Conservation (phyloP, 2,888 invertebrate species). For the Palloptera scutellata region DNA sequence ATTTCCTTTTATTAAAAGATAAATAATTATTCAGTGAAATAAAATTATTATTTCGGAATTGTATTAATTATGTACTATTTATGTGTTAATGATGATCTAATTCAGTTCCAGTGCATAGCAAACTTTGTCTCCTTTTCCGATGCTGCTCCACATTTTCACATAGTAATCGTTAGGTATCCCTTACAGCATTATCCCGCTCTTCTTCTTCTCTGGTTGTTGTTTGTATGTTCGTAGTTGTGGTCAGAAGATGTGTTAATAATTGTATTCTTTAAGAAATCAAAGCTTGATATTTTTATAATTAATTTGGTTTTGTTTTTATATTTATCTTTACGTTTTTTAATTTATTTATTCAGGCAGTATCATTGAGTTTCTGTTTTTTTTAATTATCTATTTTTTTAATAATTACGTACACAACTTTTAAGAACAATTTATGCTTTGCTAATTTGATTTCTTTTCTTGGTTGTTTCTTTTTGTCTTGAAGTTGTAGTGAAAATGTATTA, state of each 20-base stretch:
- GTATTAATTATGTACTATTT: no score
- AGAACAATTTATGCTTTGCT: conserved; percentile 20
- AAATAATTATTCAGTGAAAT: no score
- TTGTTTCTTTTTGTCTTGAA: not conserved
- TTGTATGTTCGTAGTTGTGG: conserved; percentile 30
- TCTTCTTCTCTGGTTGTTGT: conserved; percentile 23
- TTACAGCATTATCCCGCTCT: no score
- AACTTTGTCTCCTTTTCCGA: no score
- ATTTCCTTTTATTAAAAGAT: no score
- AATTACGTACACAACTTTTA: conserved; percentile 37
- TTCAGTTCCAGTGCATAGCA: no score
- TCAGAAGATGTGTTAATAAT: no score
- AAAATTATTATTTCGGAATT: no score
- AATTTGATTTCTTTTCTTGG: conserved; percentile 11
- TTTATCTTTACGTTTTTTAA: conserved; percentile 27
- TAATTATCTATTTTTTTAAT: conserved; percentile 26
- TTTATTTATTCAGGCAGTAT: conserved; percentile 30
- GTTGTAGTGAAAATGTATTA: not conserved
- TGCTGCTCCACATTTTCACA: conserved; percentile 24
- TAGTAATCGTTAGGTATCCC: no score
- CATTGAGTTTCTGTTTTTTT: conserved; percentile 26
- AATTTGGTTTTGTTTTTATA: conserved; percentile 4
- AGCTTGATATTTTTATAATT: conserved; percentile 12
- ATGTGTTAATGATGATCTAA: no score
- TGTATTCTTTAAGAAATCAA: no score